Conservation (phyloP, 2,888 invertebrate genomes). For the Stictocephala bisonia region DNA sequence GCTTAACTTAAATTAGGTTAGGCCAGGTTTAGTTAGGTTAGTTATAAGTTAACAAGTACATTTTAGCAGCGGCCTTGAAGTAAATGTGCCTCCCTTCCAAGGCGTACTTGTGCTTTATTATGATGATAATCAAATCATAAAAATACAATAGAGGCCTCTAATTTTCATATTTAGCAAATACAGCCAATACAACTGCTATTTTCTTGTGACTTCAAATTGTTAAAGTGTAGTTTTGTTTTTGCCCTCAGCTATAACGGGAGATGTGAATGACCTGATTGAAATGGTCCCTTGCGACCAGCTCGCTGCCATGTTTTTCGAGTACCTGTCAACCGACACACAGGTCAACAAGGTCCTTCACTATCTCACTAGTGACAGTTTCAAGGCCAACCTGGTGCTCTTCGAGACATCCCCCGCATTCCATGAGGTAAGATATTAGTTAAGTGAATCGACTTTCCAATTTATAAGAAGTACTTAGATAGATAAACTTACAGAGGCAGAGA, state of each 20-base stretch:
- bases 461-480: not conserved
- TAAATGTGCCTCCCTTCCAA: too few relatives aligned
- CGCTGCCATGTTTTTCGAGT: constrained; percentile 53
- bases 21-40: too few relatives aligned
- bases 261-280: constrained; percentile 52
- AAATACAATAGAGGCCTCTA: too few relatives aligned
- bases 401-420: constrained; percentile 49
- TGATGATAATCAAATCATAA: too few relatives aligned
- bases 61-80: too few relatives aligned
- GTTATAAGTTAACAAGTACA: too few relatives aligned
- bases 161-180: too few relatives aligned
- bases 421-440: constrained; percentile 45
- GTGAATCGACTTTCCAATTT: not conserved
- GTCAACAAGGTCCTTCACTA: constrained; percentile 53
- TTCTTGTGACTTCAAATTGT: too few relatives aligned
- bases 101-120: too few relatives aligned
- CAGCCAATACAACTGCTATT: too few relatives aligned
- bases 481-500: not conserved
- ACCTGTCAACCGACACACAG: constrained; percentile 51
- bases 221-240: too few relatives aligned
- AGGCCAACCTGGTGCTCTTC: constrained; percentile 49
- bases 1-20: too few relatives aligned
- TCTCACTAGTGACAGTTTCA: constrained; percentile 50
- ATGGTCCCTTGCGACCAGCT: constrained; percentile 54
- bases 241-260: constrained; percentile 49